These are phyloP conservation scores for Andrena flavipes DNA, from an alignment of 2,888 invertebrate species.

Conservation along the genomic window DNA sequence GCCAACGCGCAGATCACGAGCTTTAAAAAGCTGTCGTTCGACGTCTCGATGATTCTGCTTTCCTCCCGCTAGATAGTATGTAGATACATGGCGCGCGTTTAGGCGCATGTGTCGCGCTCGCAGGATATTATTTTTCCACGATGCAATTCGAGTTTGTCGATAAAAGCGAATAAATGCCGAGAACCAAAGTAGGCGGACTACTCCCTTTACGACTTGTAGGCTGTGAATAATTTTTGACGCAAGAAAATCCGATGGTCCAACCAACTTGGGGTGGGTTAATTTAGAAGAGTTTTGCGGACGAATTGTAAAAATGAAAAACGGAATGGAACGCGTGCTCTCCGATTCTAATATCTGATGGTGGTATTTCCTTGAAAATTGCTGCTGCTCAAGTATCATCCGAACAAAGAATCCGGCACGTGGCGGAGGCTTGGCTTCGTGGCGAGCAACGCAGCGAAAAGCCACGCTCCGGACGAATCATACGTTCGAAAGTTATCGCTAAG, in stretches of 20 bases:
- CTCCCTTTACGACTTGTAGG: slow-evolving; percentile 43
- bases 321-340: neutral
- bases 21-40: neutral
- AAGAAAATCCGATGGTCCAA: slow-evolving; percentile 9
- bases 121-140: neutral
- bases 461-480: neutral
- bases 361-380: neutral
- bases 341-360: neutral
- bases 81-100: too few species aligned
- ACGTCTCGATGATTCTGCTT: neutral
- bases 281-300: neutral
- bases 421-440: neutral
- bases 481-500: slow-evolving; percentile 30
- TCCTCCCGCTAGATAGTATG: neutral
- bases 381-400: neutral
- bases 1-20: too few species aligned
- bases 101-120: neutral
- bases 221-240: slow-evolving; percentile 48
- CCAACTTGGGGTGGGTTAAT: neutral
- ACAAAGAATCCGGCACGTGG: neutral
- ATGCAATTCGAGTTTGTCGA: neutral
- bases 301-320: neutral
- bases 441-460: neutral
- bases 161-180: slow-evolving; percentile 8
- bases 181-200: slow-evolving; percentile 39